phyloP scores from a whole-genome alignment of 2,888 invertebrate genomes.

The Drosophila histrio region DNA sequence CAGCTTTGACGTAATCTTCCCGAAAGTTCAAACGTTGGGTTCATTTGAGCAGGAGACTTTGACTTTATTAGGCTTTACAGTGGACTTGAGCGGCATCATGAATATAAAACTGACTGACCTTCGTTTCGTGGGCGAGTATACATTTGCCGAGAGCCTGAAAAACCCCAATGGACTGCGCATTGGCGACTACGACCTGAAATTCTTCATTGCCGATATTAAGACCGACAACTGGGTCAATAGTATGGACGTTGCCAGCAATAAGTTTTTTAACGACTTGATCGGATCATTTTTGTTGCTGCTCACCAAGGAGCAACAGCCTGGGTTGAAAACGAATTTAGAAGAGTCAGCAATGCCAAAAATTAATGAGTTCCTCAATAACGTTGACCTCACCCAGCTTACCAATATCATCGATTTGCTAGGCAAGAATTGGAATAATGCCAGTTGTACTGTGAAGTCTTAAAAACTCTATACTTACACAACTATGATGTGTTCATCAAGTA shows the following conservation, averaged over 20 bases:
- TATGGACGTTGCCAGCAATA: constrained; percentile 67
- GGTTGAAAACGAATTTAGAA: no score
- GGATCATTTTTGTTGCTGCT: constrained; percentile 43
- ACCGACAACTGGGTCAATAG: constrained; percentile 55
- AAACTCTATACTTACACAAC: neutral
- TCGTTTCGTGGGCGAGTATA: constrained; percentile 58
- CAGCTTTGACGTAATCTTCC: constrained; percentile 60
- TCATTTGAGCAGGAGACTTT: constrained; percentile 47
- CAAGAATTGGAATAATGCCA: fast-evolving
- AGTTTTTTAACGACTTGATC: constrained; percentile 57
- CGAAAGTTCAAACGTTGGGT: constrained; percentile 63
- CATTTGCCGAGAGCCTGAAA: constrained; percentile 30
- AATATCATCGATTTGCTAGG: fast-evolving
- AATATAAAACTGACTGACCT: constrained; percentile 57
- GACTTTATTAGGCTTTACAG: constrained; percentile 37
- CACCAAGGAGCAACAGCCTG: constrained; percentile 55
- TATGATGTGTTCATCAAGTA: neutral
- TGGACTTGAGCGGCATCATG: constrained; percentile 43
- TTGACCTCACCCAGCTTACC: neutral
- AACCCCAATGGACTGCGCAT: constrained; percentile 55
- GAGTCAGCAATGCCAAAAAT: no score
- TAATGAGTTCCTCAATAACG: neutral
- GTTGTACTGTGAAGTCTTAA: neutral
- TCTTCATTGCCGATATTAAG: constrained; percentile 55
- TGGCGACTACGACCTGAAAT: constrained; percentile 50